Conservation (phyloP, 2,888 invertebrate species). For the Orthosia gothica region DNA sequence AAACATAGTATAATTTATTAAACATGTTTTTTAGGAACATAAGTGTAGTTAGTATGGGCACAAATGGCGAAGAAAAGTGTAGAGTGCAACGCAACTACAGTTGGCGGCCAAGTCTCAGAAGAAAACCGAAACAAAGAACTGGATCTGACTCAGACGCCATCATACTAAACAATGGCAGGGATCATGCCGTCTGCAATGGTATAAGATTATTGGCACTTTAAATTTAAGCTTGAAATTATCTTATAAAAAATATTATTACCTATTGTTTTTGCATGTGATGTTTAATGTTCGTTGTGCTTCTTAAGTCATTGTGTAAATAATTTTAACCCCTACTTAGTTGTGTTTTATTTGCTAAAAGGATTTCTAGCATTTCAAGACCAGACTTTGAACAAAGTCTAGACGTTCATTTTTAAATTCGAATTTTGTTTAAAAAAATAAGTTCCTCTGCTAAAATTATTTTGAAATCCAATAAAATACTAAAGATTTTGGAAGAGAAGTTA, state of each 20-base stretch:
- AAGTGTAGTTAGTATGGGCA: slow-evolving; percentile 77
- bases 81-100: slow-evolving; percentile 94
- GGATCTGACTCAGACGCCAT: slow-evolving; percentile 92
- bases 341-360: background rate
- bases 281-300: slow-evolving; percentile 12
- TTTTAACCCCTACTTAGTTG: background rate
- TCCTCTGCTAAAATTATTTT: too few relatives aligned
- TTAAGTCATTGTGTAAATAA: background rate
- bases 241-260: too few relatives aligned
- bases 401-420: background rate
- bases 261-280: slow-evolving; percentile 11
- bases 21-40: slow-evolving; percentile 77
- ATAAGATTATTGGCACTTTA: slow-evolving; percentile 63
- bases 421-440: too few relatives aligned
- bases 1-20: too few relatives aligned
- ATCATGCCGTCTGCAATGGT: slow-evolving; percentile 95
- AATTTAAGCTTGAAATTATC: background rate
- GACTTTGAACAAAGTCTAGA: background rate
- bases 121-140: slow-evolving; percentile 91
- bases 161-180: slow-evolving; percentile 94
- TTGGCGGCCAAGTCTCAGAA: slow-evolving; percentile 95
- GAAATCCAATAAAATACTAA: too few relatives aligned
- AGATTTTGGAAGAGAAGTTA: too few relatives aligned
- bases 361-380: background rate
- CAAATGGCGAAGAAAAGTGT: slow-evolving; percentile 86